These are phyloP conservation scores for Cryptomyrus ogoouensis DNA, from an alignment of 2,113 vertebrate species.

Conservation along the genomic window DNA sequence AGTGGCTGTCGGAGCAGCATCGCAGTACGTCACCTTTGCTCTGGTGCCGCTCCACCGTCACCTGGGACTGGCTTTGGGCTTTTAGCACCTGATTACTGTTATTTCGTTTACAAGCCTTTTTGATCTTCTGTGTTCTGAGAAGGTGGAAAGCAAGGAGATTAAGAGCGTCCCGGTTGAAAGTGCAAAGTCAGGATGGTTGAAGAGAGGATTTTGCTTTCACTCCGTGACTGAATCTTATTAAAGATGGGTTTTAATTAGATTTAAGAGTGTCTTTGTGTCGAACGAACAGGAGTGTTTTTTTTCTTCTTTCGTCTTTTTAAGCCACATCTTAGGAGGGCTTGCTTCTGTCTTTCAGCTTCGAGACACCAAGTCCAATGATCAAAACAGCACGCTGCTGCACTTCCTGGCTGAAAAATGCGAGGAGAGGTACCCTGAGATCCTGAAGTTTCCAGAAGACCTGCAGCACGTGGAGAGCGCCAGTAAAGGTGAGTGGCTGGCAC, in stretches of 20 bases:
- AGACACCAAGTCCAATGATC: slow-evolving; percentile 88
- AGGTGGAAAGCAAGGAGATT: neutral
- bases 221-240: slow-evolving; percentile 13
- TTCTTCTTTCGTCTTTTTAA: neutral
- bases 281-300: neutral
- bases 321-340: neutral
- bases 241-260: neutral
- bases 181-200: neutral
- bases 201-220: neutral
- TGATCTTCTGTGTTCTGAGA: slow-evolving; percentile 6
- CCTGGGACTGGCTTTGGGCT: neutral
- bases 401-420: slow-evolving; percentile 89
- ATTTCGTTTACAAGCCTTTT: neutral
- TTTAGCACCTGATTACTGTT: neutral
- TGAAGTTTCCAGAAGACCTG: slow-evolving; percentile 89
- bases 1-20: neutral
- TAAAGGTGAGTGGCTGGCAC: slow-evolving; percentile 68
- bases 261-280: neutral
- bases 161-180: neutral
- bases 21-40: neutral
- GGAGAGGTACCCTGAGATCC: slow-evolving; percentile 70
- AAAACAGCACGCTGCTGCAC: slow-evolving; percentile 83
- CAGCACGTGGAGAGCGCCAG: slow-evolving; percentile 87
- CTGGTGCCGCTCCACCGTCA: neutral
- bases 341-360: slow-evolving; percentile 65